Evolutionary conservation across 2,797 vertebrate species (phyloP).

Genomic region (Cossypha dichroa): DNA sequence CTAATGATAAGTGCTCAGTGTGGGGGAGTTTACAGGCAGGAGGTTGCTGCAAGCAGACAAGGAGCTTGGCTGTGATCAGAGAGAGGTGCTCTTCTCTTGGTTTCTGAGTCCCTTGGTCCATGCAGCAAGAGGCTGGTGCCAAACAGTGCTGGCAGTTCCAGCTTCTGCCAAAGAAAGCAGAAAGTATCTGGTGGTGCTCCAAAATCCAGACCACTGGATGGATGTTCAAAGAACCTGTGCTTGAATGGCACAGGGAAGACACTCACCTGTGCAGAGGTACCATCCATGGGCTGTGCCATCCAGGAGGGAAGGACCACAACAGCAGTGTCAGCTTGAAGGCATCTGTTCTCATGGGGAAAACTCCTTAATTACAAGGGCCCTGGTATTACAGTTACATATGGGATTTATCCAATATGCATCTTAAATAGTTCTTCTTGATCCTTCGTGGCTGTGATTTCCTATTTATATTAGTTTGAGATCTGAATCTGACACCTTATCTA

Average conservation of each 20-base stretch:
- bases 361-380: not conserved
- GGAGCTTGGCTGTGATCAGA: not conserved
- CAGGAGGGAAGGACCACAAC: not conserved
- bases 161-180: not conserved
- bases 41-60: not conserved
- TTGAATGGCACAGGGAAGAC: accelerated
- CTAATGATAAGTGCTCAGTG: not conserved
- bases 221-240: not conserved
- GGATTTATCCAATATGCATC: not conserved
- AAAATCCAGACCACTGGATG: not conserved
- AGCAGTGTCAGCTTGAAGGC: not conserved
- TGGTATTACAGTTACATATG: not conserved
- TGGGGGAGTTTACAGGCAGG: not conserved
- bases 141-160: not conserved
- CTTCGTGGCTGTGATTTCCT: not conserved
- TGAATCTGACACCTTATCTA: not conserved
- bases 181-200: not conserved
- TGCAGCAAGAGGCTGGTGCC: not conserved
- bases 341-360: not conserved
- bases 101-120: not conserved
- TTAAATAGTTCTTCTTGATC: not conserved
- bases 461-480: not conserved
- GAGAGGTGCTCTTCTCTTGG: not conserved
- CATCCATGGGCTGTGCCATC: accelerated
- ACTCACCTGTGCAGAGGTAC: not conserved